Base-by-base conservation (phyloP, 92 coral and sea anemone genomes). In the Porites lobata region DNA sequence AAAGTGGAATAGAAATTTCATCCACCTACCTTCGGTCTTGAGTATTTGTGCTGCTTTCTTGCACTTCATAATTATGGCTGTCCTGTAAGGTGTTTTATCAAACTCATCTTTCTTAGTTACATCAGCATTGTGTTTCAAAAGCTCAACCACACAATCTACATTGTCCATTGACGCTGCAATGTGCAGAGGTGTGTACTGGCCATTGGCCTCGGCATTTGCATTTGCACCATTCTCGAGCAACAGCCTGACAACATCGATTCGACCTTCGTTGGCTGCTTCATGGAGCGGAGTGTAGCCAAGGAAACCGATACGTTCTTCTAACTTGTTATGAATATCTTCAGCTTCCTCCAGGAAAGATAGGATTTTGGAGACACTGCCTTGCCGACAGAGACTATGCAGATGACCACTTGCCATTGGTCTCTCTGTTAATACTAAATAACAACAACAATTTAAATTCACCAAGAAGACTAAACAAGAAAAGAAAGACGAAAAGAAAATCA, bases 111-210 rank as follows among this genome's bases (percentile, higher is more conserved):
- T 83, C 66, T 93, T 85, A 7, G 71, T 75, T 29, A 97, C 91
- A 22, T 97, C 93, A 15, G 98, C 99, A 63, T 91, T 82, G 65
- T 94, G 89, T 56, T 88, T 93, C 52, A 97, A 79, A 65, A 97
- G 89, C 50, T 95, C 96, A 78, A 82, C 82, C 20, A 97, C 96
- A 71, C 99, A 97, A 9, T 90, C 93, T 47, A 79, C 84, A 80
- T 92, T 92, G 54, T 95, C 96, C 96, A 94, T 92, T 17, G 97
- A 95, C 2, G 98, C 99, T n/a, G 99, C 98, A 88, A 97, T 92
- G 64, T 97, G 99, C 17, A 97, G 84, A 2, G 97, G 98, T 13
- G 99, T 97, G 38, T 97, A 97, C 69, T 72, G 88, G 54, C 99
- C 99, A 91, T 97, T 92, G n/a, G 99, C 99, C 29, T 80, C 92